Percentiles rank a stretch among this genome's conserved stretches.
These are phyloP conservation scores for Garrulus glandarius DNA, from an alignment of 2,797 vertebrate genomes.

Conservation along the genomic window DNA sequence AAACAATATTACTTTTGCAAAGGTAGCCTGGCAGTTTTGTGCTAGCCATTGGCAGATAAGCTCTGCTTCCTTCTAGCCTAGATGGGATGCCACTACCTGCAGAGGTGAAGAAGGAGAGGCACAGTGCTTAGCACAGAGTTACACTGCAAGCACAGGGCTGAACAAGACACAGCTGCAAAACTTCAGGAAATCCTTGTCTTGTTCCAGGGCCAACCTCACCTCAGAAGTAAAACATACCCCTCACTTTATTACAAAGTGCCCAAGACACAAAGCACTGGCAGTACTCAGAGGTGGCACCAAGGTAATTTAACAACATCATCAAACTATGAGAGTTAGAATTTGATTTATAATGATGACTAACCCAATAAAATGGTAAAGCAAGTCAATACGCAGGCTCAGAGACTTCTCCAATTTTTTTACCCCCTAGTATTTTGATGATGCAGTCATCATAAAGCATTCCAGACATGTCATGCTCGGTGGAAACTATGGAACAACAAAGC, in stretches of 20 bases:
- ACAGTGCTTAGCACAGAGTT: neutral
- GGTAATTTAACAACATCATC: slow-evolving; percentile 54
- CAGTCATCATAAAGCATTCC: slow-evolving; percentile 56
- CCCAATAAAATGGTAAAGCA: slow-evolving; percentile 72
- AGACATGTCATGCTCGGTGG: slow-evolving; percentile 59
- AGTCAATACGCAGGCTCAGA: slow-evolving; percentile 73
- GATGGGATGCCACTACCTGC: neutral
- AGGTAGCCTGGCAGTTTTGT: neutral
- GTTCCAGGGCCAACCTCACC: neutral
- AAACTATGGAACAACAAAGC: slow-evolving; percentile 67
- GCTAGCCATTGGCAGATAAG: neutral
- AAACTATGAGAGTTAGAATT: slow-evolving; percentile 36
- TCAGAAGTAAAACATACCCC: neutral
- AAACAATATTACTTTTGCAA: neutral
- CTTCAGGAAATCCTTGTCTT: slow-evolving; percentile 34
- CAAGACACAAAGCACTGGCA: slow-evolving; percentile 1
- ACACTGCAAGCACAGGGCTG: neutral
- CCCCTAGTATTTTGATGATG: slow-evolving; percentile 64
- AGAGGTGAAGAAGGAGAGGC: neutral
- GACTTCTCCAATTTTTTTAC: slow-evolving; percentile 35
- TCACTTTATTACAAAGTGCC: neutral
- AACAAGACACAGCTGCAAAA: neutral
- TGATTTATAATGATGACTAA: slow-evolving; percentile 76
- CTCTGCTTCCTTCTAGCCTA: neutral
- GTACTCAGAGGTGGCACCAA: slow-evolving; percentile 29